These are phyloP conservation scores for Heteropelma amictum DNA, from an alignment of 2,888 invertebrate genomes.

Conservation along the genomic window DNA sequence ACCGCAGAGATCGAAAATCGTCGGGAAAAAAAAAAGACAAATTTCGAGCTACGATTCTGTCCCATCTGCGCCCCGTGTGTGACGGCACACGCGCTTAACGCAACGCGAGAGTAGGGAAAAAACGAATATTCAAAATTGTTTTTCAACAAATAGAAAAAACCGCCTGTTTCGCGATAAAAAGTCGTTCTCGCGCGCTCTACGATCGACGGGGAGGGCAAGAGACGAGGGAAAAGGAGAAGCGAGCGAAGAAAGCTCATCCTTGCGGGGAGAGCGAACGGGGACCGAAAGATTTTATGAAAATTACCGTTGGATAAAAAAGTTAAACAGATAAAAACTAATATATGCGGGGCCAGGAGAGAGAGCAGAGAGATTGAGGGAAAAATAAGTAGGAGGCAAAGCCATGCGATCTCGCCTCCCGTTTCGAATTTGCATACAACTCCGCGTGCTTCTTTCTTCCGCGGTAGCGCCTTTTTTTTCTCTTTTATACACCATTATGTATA, in stretches of 20 bases:
- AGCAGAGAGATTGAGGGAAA: constrained; percentile 46
- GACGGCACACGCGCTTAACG: no score
- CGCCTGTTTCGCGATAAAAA: no score
- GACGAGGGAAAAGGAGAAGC: background rate
- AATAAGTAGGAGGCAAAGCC: constrained; percentile 33
- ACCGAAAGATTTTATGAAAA: constrained; percentile 72
- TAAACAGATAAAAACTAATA: constrained; percentile 75
- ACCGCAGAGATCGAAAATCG: no score
- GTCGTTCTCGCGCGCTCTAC: background rate
- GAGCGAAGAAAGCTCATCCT: constrained; percentile 42
- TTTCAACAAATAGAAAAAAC: no score
- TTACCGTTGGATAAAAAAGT: constrained; percentile 71
- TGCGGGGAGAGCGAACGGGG: constrained; percentile 43
- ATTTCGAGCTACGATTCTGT: no score
- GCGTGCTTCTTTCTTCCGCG: background rate
- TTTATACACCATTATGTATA: constrained; percentile 4
- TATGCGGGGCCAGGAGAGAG: constrained; percentile 64
- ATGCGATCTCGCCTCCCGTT: constrained; percentile 39
- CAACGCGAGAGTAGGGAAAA: no score
- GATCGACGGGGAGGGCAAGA: background rate
- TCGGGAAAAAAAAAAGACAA: no score
- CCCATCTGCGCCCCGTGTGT: no score
- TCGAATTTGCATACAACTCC: constrained; percentile 48
- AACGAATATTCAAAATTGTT: no score
- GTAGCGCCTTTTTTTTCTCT: background rate